phyloP scores from a whole-genome alignment of 2,797 vertebrate species.

The Percopsis omiscomaycus region DNA sequence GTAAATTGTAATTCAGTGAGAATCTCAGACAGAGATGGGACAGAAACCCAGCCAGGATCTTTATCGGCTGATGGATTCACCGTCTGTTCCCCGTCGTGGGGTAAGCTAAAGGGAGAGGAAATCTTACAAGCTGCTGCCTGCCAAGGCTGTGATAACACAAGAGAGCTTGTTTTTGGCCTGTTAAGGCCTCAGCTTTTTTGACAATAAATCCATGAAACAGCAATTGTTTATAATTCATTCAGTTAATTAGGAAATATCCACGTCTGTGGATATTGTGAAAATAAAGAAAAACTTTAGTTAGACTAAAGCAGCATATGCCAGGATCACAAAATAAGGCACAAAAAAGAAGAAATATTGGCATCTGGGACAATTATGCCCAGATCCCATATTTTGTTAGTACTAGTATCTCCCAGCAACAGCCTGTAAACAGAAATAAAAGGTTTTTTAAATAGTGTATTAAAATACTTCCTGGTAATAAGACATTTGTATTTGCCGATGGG shows the following conservation, averaged over 20 bases:
- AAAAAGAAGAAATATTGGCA: too few relatives aligned
- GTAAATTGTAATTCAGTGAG: neutral
- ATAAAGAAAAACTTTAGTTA: too few relatives aligned
- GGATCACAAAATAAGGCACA: too few relatives aligned
- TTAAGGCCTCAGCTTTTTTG: neutral
- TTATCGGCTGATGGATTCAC: constrained; percentile 34
- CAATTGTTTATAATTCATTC: neutral
- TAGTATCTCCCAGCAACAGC: neutral
- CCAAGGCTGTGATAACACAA: constrained; percentile 34
- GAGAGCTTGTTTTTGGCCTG: constrained; percentile 20
- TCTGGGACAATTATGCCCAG: neutral
- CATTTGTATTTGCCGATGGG: neutral
- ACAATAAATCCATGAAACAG: neutral
- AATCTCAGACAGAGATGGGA: constrained; percentile 17
- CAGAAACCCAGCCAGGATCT: constrained; percentile 17
- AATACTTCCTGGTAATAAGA: neutral
- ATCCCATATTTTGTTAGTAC: too few relatives aligned
- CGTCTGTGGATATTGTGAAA: too few relatives aligned
- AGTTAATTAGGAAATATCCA: neutral
- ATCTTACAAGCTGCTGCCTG: constrained; percentile 9
- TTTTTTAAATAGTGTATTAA: neutral
- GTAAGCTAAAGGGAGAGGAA: constrained; percentile 18
- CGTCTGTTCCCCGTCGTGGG: constrained; percentile 23
- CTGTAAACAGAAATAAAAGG: neutral
- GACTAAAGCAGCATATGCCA: too few relatives aligned